Evolutionary conservation across 2,113 vertebrate species (phyloP).

Genomic region (Istiophorus platypterus): DNA sequence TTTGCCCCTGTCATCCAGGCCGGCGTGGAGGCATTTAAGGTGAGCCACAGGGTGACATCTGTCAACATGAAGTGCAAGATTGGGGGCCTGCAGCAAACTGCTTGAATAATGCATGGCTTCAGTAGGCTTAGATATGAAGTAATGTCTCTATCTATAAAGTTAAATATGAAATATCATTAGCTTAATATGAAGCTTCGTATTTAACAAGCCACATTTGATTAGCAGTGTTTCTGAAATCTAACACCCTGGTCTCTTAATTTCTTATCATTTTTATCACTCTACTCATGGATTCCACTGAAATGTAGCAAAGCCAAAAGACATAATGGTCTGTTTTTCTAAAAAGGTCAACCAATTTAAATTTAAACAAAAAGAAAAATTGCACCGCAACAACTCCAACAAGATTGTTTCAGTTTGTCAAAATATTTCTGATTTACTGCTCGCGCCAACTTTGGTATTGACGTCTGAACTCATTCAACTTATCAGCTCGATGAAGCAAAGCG

Average conservation of each 20-base stretch:
- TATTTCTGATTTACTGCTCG: not conserved
- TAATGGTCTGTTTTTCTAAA: not conserved
- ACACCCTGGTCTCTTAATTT: not conserved
- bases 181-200: not conserved
- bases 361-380: not conserved
- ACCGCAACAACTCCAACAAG: not conserved
- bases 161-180: not conserved
- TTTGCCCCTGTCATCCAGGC: constrained; percentile 95
- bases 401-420: constrained; percentile 31
- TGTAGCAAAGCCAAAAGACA: constrained; percentile 18
- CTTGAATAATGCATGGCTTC: not conserved
- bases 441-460: not conserved
- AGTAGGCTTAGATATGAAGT: not conserved
- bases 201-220: constrained; percentile 1
- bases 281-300: not conserved
- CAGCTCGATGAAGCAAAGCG: constrained; percentile 3
- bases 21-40: constrained; percentile 96
- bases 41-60: constrained; percentile 71
- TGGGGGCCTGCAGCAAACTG: not conserved
- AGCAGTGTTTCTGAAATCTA: not conserved
- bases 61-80: constrained; percentile 10
- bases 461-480: constrained; percentile 23
- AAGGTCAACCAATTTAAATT: not conserved
- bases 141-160: not conserved
- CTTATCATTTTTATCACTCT: not conserved